Base-by-base conservation (phyloP, 2,888 invertebrate genomes). In the Epirrita christyi region DNA sequence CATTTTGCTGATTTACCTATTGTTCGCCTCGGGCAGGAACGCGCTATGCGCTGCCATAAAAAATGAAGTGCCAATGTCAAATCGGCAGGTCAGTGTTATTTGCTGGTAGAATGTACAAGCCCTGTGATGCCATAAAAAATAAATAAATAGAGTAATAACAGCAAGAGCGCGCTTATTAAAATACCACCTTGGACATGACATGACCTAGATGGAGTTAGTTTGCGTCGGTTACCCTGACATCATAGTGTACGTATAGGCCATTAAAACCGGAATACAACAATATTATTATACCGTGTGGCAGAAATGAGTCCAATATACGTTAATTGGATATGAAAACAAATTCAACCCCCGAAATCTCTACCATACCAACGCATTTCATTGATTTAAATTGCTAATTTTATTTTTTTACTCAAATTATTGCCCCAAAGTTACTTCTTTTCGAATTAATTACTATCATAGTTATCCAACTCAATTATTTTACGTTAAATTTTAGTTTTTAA, bases 51-150 rank as follows among this genome's bases (percentile, higher is more conserved):
- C 11, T 7, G 29, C 41, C 49, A 49, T 49, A 53, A 53, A 53
- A 47, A 47, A 45, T 34, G 13, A 9, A 40, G n/a, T 53, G 53
- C 49, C 58, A 58, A 58, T 58, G 53, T 58, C 58, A 53, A 37
- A 56, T 41, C 37, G 15, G 13, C 44, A 36, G 58, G 53, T 58
- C 58, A 44, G 41, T 51, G 50, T 45, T 40, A 27, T 55, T 55
- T 57, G 40, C 43, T 56, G 51, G 43, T 14, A 38, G 28, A 41
- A 41, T 44, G 58, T 27, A 28, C 32, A 13, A 38, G 11, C 27
- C 13, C 42, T 47, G 34, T 53, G 29, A 11, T 47, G 36, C 32
- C 48, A 41, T 49, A 49, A 58, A 53, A 53, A 53, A 48, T 48
- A 47, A 27, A 10, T 44, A 15, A 13, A 0, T 9, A 34, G 38